Evolutionary conservation across 2,888 invertebrate species (phyloP).

Genomic region (Clitarchus hookeri): DNA sequence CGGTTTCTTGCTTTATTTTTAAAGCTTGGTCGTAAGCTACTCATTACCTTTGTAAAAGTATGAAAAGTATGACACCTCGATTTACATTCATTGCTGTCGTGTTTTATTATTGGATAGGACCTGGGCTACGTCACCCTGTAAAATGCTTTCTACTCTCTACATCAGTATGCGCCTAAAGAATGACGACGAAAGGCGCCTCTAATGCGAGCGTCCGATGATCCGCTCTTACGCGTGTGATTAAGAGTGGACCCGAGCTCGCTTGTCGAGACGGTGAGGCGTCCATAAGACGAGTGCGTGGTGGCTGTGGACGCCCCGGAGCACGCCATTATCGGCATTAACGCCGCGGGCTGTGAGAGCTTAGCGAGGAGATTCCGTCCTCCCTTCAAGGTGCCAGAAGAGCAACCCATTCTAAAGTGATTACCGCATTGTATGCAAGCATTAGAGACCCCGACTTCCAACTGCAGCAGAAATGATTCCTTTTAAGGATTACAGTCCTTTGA

Average conservation of each 20-base stretch:
- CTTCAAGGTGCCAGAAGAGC: background rate
- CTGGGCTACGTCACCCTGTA: background rate
- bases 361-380: background rate
- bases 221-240: too few species aligned
- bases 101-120: background rate
- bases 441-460: background rate
- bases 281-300: background rate
- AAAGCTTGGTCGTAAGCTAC: too few species aligned
- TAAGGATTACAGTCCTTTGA: constrained; percentile 3
- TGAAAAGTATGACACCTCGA: background rate
- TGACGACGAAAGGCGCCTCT: background rate
- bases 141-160: background rate
- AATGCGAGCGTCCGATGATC: background rate
- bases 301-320: background rate
- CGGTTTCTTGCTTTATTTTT: too few species aligned
- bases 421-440: background rate
- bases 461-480: constrained; percentile 14
- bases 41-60: too few species aligned
- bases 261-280: background rate
- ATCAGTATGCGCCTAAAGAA: background rate
- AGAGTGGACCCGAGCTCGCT: background rate
- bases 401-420: background rate
- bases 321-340: background rate
- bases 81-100: background rate
- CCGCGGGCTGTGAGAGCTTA: background rate